phyloP scores from a whole-genome alignment of 2,888 invertebrate species.

The Ennomos quercinarius region DNA sequence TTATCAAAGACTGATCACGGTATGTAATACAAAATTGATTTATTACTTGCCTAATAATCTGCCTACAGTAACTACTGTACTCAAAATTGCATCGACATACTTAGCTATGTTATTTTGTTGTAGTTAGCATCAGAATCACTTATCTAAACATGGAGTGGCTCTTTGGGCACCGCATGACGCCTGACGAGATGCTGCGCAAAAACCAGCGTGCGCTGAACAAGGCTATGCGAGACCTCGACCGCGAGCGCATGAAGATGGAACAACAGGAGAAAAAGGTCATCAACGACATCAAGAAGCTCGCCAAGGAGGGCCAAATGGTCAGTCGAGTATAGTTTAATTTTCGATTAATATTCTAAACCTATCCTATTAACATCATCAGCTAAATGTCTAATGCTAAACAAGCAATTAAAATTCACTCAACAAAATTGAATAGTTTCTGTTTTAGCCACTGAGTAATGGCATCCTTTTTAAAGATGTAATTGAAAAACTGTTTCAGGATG shows the following conservation, averaged over 20 bases:
- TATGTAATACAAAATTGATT: too few relatives aligned
- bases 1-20: background rate
- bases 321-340: conserved; percentile 9
- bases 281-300: conserved; percentile 98
- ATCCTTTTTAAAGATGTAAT: background rate
- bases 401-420: too few relatives aligned
- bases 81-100: conserved; percentile 38
- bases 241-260: conserved; percentile 98
- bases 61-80: too few relatives aligned
- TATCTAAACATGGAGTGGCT: conserved; percentile 92
- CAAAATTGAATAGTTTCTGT: too few relatives aligned
- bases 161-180: conserved; percentile 98
- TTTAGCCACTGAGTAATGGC: too few relatives aligned
- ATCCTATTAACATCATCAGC: too few relatives aligned
- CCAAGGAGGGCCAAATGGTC: conserved; percentile 99
- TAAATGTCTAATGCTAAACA: too few relatives aligned
- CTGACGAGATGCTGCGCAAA: conserved; percentile 99
- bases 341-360: too few relatives aligned
- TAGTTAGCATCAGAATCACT: too few relatives aligned
- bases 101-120: too few relatives aligned
- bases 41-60: too few relatives aligned
- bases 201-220: conserved; percentile 99
- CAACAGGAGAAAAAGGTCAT: conserved; percentile 99
- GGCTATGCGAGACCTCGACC: conserved; percentile 98
- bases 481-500: conserved; percentile 92